Percentiles rank a stretch among this genome's conserved stretches.
Conservation (phyloP, 2,888 invertebrate genomes). For the Ophioninae sp. region DNA sequence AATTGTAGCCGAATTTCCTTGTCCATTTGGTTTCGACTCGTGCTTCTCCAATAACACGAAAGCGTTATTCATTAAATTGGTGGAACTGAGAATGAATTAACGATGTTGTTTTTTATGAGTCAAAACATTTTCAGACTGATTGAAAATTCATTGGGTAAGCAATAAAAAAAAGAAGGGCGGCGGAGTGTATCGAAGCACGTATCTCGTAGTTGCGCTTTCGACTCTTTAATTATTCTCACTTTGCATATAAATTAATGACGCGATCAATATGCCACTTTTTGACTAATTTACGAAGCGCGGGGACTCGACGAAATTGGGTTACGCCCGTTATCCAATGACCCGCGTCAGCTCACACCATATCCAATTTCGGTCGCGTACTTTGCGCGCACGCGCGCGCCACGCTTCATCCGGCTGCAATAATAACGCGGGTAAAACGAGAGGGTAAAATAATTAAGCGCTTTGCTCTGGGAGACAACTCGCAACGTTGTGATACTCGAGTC, state of each 20-base stretch:
- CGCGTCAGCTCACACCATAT: conserved; percentile 21
- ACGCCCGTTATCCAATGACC: conserved; percentile 33
- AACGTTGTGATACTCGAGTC: conserved; percentile 67
- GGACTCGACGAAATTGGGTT: conserved; percentile 27
- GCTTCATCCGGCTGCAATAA: conserved; percentile 31
- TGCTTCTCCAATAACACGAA: not conserved
- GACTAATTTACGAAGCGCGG: conserved; percentile 35
- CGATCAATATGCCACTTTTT: conserved; percentile 45
- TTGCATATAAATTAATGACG: conserved; percentile 42
- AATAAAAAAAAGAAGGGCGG: not conserved
- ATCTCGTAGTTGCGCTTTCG: not conserved
- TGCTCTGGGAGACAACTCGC: conserved; percentile 64
- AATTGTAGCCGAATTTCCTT: not conserved
- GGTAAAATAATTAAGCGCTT: conserved; percentile 72
- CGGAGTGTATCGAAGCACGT: not conserved
- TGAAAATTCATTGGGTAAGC: not conserved
- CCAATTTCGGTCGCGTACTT: conserved; percentile 11
- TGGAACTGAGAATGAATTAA: not conserved
- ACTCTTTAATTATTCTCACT: conserved; percentile 29
- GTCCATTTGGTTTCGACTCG: not conserved
- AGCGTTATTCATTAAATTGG: not conserved
- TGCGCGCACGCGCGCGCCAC: not conserved
- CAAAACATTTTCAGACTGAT: not conserved
- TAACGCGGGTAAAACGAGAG: conserved; percentile 64
- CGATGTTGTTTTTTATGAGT: not conserved